A percentile compares a stretch with the other conserved stretches of the same genome.
Conservation (phyloP, 2,113 vertebrate genomes). For the Rallus limicola region DNA sequence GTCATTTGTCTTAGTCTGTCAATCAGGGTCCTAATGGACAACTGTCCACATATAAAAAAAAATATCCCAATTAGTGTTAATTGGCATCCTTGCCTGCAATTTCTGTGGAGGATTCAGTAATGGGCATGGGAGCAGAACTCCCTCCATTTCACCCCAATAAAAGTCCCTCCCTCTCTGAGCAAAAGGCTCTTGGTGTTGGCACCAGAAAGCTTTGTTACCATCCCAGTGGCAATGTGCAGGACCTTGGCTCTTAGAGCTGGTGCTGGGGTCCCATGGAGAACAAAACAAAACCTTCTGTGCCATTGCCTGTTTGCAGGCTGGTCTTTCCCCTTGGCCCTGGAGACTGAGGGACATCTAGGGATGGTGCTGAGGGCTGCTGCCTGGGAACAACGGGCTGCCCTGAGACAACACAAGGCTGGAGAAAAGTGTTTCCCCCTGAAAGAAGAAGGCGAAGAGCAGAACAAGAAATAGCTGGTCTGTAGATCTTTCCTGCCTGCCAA, state of each 20-base stretch:
- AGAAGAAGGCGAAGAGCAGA: not conserved
- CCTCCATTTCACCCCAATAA: constrained; percentile 24
- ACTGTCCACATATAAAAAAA: constrained; percentile 4
- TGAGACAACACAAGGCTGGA: not conserved
- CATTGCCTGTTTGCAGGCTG: not conserved
- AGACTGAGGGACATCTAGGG: not conserved
- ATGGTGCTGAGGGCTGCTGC: not conserved
- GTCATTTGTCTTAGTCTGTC: constrained; percentile 28
- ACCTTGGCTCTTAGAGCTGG: not conserved
- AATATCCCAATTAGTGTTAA: constrained; percentile 32
- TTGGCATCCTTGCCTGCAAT: constrained; percentile 31
- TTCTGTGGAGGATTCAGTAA: constrained; percentile 48
- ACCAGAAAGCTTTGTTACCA: not conserved
- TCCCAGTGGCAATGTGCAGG: not conserved
- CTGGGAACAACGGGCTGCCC: not conserved
- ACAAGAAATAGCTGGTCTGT: not conserved
- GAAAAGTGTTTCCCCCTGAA: not conserved
- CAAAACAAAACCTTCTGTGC: not conserved
- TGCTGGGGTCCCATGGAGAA: not conserved
- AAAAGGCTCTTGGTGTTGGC: not conserved
- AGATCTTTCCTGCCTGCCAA: not conserved
- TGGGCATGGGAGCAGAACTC: constrained; percentile 43
- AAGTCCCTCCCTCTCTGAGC: not conserved
- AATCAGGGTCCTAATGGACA: constrained; percentile 18
- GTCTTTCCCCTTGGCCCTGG: not conserved